Evolutionary conservation across 2,888 invertebrate species (phyloP).

Genomic region (Crioceris asparagi): DNA sequence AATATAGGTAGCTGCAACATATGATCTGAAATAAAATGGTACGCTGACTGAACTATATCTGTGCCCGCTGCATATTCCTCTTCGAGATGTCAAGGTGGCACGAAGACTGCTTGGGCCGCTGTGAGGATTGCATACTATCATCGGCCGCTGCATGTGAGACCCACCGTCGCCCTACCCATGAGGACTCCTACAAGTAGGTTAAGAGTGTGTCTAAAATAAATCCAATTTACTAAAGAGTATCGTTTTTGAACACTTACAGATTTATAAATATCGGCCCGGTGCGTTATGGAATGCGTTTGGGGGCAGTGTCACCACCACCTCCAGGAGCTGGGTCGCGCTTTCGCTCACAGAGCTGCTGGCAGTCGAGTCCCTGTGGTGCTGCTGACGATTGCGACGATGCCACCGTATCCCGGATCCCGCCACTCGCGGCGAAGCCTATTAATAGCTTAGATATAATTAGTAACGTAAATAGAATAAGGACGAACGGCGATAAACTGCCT

Average conservation of each 20-base stretch:
- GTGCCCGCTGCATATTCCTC: too few species aligned
- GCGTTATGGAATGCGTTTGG: slow-evolving; percentile 58
- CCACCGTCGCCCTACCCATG: slow-evolving; percentile 21
- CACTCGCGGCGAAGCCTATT: slow-evolving; percentile 39
- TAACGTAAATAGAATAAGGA: slow-evolving; percentile 38
- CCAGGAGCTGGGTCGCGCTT: slow-evolving; percentile 40
- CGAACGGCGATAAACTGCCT: slow-evolving; percentile 32
- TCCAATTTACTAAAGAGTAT: too few species aligned
- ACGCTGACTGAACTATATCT: too few species aligned
- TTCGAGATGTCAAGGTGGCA: slow-evolving; percentile 35
- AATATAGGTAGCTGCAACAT: too few species aligned
- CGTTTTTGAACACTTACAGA: too few species aligned
- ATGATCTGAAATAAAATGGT: too few species aligned
- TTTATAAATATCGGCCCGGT: slow-evolving; percentile 49
- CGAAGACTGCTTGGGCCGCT: slow-evolving; percentile 32
- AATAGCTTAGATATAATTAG: slow-evolving; percentile 41
- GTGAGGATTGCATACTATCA: slow-evolving; percentile 33
- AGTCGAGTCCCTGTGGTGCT: slow-evolving; percentile 36
- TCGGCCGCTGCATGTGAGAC: slow-evolving; percentile 26
- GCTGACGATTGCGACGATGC: slow-evolving; percentile 40
- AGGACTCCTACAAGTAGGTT: slow-evolving; percentile 25
- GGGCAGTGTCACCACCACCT: slow-evolving; percentile 42
- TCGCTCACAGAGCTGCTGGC: slow-evolving; percentile 39
- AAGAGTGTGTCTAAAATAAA: too few species aligned
- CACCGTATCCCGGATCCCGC: slow-evolving; percentile 36